Percentiles rank a stretch among this genome's conserved stretches.
phyloP scores from a whole-genome alignment of 2,888 invertebrate species.

The Diaperis boleti region DNA sequence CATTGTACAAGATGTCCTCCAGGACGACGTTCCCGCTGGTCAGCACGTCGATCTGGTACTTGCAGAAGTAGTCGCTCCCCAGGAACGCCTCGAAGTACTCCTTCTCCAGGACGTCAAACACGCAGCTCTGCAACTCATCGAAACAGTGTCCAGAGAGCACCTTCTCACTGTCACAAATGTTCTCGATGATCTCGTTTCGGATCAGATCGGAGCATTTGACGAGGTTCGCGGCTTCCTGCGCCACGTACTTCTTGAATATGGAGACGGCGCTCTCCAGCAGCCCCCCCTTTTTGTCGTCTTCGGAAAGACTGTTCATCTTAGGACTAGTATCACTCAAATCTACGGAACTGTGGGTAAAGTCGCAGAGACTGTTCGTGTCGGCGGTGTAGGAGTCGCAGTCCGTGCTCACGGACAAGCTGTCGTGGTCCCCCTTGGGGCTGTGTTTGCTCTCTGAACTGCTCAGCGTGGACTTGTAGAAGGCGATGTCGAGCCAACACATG shows the following conservation, averaged over 20 bases:
- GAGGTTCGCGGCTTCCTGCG: slow-evolving; percentile 74
- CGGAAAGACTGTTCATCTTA: slow-evolving; percentile 51
- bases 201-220: slow-evolving; percentile 72
- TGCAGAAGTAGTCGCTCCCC: slow-evolving; percentile 88
- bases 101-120: slow-evolving; percentile 75
- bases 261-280: slow-evolving; percentile 73
- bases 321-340: slow-evolving; percentile 60
- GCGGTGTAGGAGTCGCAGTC: slow-evolving; percentile 65
- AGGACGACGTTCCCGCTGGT: slow-evolving; percentile 84
- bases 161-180: slow-evolving; percentile 74
- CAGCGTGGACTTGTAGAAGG: slow-evolving; percentile 71
- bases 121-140: slow-evolving; percentile 77
- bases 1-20: slow-evolving; percentile 91
- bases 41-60: slow-evolving; percentile 92
- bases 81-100: slow-evolving; percentile 86
- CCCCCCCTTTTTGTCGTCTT: slow-evolving; percentile 49
- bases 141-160: slow-evolving; percentile 79
- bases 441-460: slow-evolving; percentile 40
- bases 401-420: slow-evolving; percentile 65
- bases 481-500: slow-evolving; percentile 83
- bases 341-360: slow-evolving; percentile 51
- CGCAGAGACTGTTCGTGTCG: slow-evolving; percentile 62
- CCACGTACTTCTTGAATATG: slow-evolving; percentile 84
- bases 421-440: slow-evolving; percentile 60
- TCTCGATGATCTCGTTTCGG: slow-evolving; percentile 73